Conservation (phyloP, 2,888 invertebrate species). For the Coelopa pilipes region DNA sequence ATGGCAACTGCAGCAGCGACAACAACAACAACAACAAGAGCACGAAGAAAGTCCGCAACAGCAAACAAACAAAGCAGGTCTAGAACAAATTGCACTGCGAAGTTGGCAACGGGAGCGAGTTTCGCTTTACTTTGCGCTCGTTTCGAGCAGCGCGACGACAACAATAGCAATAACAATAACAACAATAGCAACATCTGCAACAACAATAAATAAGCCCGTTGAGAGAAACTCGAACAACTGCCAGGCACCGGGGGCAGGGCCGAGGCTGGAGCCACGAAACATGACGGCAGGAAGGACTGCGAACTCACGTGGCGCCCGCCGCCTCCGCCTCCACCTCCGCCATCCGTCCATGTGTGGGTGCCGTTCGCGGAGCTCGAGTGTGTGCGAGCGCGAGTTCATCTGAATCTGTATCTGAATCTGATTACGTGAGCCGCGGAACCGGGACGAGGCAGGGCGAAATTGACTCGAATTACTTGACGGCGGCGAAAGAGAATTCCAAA, state of each 20-base stretch:
- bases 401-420: constrained; percentile 24
- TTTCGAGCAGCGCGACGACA: not conserved
- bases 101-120: constrained; percentile 15
- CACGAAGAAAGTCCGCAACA: not conserved
- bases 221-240: no score
- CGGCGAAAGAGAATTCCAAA: constrained; percentile 19
- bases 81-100: not conserved
- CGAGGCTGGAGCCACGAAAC: not conserved
- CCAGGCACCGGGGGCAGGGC: not conserved
- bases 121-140: constrained; percentile 9
- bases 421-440: constrained; percentile 18
- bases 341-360: not conserved
- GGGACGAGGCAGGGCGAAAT: not conserved
- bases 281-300: constrained; percentile 5
- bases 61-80: not conserved
- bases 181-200: constrained; percentile 3
- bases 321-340: constrained; percentile 8
- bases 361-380: not conserved
- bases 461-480: constrained; percentile 32
- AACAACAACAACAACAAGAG: not conserved
- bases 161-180: constrained; percentile 8
- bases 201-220: constrained; percentile 16
- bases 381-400: constrained; percentile 2
- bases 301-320: constrained; percentile 28
- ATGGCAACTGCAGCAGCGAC: constrained; percentile 18